Evolutionary conservation across 2,888 invertebrate species (phyloP), one percentile per base, ranked within the genome.

Genomic region (Sthenelais limicola): DNA sequence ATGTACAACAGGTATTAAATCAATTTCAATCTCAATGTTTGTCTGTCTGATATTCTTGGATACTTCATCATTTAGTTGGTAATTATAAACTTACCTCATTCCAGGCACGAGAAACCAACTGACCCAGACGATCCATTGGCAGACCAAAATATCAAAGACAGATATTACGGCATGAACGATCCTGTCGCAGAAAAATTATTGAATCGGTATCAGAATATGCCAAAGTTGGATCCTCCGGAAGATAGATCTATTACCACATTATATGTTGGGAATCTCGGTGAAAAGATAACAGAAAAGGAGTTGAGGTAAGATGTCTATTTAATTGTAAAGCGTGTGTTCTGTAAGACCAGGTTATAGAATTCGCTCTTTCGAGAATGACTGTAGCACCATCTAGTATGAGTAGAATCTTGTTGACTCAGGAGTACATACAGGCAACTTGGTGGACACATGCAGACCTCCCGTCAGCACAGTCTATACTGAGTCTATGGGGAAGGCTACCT

Each of bases 61-160:
- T 43, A n/a, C n/a, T n/a, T n/a, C n/a, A n/a, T n/a, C n/a, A n/a
- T n/a, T n/a, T n/a, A n/a, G n/a, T 43, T 43, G 47, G n/a, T n/a
- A 43, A 43, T n/a, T 15, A 43, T n/a, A 43, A 15, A 15, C 47
- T 15, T 28, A 43, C 18, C 9, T 35, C 58, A 48, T 79, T 80
- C 4, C 78, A 88, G 97, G 48, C 97, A 97, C 83, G 97, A 98
- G 85, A 96, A 96, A 86, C 97, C 97, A 0, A 96, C 96, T 1
- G 97, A 98, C 89, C 97, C 97, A 24, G 97, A 97, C 89, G 97
- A 97, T 90, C 97, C 97, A 0, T 89, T 97, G 51, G 95, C 96
- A 38, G 96, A 97, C 89, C 97, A 97, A 87, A 98, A 97, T 86
- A 97, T 97, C 78, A 95, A 94, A 85, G 88, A 88, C 78, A 77